Evolutionary conservation across 2,797 vertebrate genomes (phyloP).

Genomic region (Darevskia mixta): DNA sequence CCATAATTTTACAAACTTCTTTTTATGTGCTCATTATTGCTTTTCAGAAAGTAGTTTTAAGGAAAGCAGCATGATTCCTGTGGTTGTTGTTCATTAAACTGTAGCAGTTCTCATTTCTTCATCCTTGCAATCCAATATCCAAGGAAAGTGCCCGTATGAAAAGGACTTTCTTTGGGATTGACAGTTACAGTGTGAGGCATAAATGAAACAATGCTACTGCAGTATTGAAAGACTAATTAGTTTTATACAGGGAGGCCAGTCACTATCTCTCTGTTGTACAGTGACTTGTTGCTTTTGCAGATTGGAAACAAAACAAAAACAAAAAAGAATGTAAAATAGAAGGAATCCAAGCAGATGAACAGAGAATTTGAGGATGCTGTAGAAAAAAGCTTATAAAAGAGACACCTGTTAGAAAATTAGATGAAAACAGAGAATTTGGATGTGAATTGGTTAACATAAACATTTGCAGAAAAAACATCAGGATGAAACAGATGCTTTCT

Average conservation of each 20-base stretch:
- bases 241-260: background rate
- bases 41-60: background rate
- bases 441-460: constrained; percentile 7
- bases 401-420: constrained; percentile 16
- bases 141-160: background rate
- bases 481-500: background rate
- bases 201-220: background rate
- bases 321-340: background rate
- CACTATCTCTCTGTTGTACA: background rate
- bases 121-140: background rate
- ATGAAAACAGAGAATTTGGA: background rate
- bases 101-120: background rate
- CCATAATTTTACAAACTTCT: background rate
- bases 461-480: background rate
- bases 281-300: constrained; percentile 1
- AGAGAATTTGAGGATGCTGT: background rate
- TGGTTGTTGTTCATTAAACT: background rate
- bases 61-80: background rate
- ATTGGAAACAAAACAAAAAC: background rate
- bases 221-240: background rate
- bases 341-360: background rate
- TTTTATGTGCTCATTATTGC: background rate
- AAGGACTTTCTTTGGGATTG: no score
- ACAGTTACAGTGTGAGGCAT: background rate
- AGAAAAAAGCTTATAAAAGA: background rate